Evolutionary conservation across 2,888 invertebrate species (phyloP), one percentile per base, ranked within the genome.

Genomic region (Xestia ashworthii): DNA sequence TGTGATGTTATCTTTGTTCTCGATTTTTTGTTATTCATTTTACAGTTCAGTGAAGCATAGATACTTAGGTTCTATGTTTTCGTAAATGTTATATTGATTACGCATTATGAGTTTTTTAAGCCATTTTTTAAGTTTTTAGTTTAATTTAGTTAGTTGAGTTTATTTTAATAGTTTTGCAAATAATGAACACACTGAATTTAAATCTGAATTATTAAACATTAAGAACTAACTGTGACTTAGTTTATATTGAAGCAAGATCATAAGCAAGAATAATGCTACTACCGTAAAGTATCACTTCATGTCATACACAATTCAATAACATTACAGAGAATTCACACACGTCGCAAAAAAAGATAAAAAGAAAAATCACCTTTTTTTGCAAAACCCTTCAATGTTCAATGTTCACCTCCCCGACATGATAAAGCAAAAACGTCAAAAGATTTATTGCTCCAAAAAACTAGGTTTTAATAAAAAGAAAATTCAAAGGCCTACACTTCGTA

Each of bases 401-500:
- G 53, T 72, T 84, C 65, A 32, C 62, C 74, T 62, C 69, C 60
- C 73, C 44, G 64, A 76, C 60, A 74, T 81, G 81, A 82, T 71
- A 74, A 69, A 72, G 78, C 81, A 84, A 83, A 82, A 75, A 67
- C 74, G 48, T 74, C 65, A 80, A 73, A 80, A 69, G 81, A 83
- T 84, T 83, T 80, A 80, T 85, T 82, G 82, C 76, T 80, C 82
- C 78, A 86, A 87, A 88, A 90, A 90, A 87, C 82, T 86, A 87
- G 77, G 87, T 80, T 87, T 88, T 88, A 85, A 89, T 91, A 89
- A 90, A 80, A 92, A 84, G 83, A 85, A 84, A 91, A 90, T 92
- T 92, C 90, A 90, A 89, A 91, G 91, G 91, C 92, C 92, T 92
- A 89, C 89, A 90, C 92, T 89, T 90, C 89, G 92, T 93, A 93